These are phyloP conservation scores for Rhinella marina DNA, from an alignment of 2,797 vertebrate species.

Conservation along the genomic window DNA sequence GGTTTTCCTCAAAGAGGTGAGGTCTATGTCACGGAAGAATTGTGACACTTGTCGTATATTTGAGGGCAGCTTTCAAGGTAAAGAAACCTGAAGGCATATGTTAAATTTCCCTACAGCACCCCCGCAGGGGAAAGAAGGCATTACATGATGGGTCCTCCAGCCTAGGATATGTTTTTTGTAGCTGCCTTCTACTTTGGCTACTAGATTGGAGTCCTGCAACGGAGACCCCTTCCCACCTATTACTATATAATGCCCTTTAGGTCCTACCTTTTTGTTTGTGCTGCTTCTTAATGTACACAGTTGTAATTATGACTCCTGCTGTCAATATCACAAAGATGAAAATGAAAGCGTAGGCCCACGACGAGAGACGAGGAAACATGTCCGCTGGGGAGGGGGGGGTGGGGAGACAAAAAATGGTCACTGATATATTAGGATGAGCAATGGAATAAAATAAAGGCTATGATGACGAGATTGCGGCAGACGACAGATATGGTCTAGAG, in stretches of 20 bases:
- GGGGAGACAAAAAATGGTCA: not conserved
- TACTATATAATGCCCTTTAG: not conserved
- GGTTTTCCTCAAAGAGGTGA: not conserved
- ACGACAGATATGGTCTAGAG: too few species aligned
- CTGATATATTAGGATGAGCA: not conserved
- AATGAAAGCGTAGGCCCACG: constrained; percentile 35
- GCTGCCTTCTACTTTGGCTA: not conserved
- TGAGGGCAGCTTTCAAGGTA: not conserved
- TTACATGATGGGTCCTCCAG: not conserved
- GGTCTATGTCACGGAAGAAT: not conserved
- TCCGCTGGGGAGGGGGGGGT: constrained; percentile 36
- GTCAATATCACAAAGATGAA: not conserved
- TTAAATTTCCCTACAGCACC: not conserved
- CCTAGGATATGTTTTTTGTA: not conserved
- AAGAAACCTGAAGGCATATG: too few species aligned
- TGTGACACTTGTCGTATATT: not conserved
- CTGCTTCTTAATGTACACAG: not conserved
- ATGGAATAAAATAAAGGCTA: not conserved
- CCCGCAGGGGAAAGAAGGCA: not conserved
- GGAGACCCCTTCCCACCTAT: not conserved
- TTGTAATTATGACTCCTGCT: not conserved
- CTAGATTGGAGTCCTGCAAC: not conserved
- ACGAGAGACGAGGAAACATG: constrained; percentile 45
- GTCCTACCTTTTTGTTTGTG: constrained; percentile 22
- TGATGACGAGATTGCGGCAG: not conserved